Percentiles rank a stretch among this genome's conserved stretches.
Evolutionary conservation across 2,888 invertebrate species (phyloP).

Genomic region (Agapostemon virescens): DNA sequence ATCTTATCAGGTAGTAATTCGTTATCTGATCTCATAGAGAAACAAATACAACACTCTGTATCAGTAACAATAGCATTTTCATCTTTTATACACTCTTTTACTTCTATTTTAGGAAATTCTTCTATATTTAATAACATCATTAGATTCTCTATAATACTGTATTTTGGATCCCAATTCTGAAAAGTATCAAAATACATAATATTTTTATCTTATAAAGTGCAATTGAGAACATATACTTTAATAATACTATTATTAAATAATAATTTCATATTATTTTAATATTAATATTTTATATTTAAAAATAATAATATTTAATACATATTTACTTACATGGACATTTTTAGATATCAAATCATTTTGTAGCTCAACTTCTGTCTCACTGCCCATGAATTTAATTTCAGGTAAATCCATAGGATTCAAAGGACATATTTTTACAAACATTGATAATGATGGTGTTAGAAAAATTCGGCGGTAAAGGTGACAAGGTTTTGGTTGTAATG

Average conservation of each 20-base stretch:
- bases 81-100: conserved; percentile 30
- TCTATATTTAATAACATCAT: conserved; percentile 69
- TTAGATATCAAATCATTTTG: conserved; percentile 67
- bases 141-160: conserved; percentile 71
- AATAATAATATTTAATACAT: not conserved
- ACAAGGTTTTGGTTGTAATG: conserved; percentile 73
- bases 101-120: conserved; percentile 69
- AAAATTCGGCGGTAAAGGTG: conserved; percentile 76
- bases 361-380: conserved; percentile 69
- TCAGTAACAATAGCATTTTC: conserved; percentile 68
- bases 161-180: conserved; percentile 74
- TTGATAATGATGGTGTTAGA: conserved; percentile 72
- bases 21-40: conserved; percentile 69
- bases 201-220: conserved; percentile 4
- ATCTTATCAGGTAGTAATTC: conserved; percentile 71
- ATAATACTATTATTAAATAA: not conserved
- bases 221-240: not conserved
- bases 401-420: conserved; percentile 68
- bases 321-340: conserved; percentile 66
- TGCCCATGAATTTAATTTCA: conserved; percentile 75
- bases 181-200: conserved; percentile 8
- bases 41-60: conserved; percentile 78
- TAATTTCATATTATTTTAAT: too few species aligned
- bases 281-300: too few species aligned
- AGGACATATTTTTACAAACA: conserved; percentile 73